Base-by-base conservation (phyloP, 1,140 invertebrate genomes). In the Drosophila nasuta region DNA sequence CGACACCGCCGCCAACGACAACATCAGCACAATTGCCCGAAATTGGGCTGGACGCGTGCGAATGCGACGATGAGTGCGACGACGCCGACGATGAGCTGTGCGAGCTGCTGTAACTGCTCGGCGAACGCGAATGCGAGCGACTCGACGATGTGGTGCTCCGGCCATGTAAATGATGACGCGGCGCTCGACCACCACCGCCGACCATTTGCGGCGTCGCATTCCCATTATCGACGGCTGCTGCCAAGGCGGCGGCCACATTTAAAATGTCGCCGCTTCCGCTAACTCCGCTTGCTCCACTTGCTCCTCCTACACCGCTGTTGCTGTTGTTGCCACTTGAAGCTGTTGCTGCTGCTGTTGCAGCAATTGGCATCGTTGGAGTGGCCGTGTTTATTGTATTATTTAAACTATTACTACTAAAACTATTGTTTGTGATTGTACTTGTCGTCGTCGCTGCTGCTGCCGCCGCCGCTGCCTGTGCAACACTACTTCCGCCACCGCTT, bases 81-180 rank as follows among this genome's bases (percentile, higher is more conserved):
- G 85, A 89, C 66, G 86, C 83, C 57, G 91, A 92, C 8, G 91
- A 92, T 52, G 87, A 89, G 78, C 91, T 92, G 48, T 93, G 91
- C 48, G 92, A 92, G 35, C 92, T 92, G 76, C 92, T 92, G 59
- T 92, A 93, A 60, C 92, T 92, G 70, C 92, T 92, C 71, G 92
- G 92, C 15, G 92, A 89, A 89, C 94, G 75, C 79, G 93, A 93
- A 92, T 95, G 93, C 59, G 93, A 93, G 73, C 93, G 91, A 78
- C 93, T 93, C 58, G 93, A 94, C 63, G 93, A 94, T 52, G 93
- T 93, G 48, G 91, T 91, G 79, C 91, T 91, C 46, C 91, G 82
- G 35, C 91, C 91, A 63, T 92, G 88, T 58, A 91, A 70, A 74
- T 88, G 75, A 63, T 82, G 85, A 63, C 88, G 82, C 46, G 63